These are phyloP conservation scores for pig (Sus scrofa) DNA, from an alignment of 2,113 vertebrate species.

Conservation along the genomic window DNA sequence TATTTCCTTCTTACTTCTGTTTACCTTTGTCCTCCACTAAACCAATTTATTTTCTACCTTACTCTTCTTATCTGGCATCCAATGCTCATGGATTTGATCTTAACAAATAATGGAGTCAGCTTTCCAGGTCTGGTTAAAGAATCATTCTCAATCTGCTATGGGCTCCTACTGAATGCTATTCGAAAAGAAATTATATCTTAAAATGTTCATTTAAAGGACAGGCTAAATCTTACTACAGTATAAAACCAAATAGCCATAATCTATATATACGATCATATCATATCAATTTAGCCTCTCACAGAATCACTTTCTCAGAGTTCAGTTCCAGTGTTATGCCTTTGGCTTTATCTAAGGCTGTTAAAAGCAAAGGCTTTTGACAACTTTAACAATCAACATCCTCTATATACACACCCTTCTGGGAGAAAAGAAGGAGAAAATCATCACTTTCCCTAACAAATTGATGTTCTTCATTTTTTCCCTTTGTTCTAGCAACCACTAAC, in stretches of 20 bases:
- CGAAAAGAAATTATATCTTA: constrained; percentile 43
- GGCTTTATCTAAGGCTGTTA: not conserved
- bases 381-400: not conserved
- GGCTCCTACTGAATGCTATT: not conserved
- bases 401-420: not conserved
- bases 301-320: not conserved
- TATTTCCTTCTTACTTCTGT: constrained; percentile 6
- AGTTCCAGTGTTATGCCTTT: not conserved
- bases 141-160: not conserved
- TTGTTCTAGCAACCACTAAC: not conserved
- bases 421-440: not conserved
- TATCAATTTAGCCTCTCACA: not conserved
- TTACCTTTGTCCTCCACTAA: constrained; percentile 14
- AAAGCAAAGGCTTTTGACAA: not conserved
- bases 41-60: constrained; percentile 62
- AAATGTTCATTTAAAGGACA: constrained; percentile 51
- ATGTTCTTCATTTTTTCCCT: not conserved
- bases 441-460: not conserved
- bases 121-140: constrained; percentile 9
- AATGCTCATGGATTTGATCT: constrained; percentile 66
- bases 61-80: constrained; percentile 44
- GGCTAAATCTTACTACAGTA: constrained; percentile 45
- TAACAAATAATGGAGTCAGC: constrained; percentile 67
- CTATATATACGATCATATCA: constrained; percentile 1
- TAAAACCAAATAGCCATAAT: not conserved